Percentiles rank a stretch among this genome's conserved stretches.
These are phyloP conservation scores for Cephus cinctus DNA, from an alignment of 1,140 invertebrate genomes.

Conservation along the genomic window DNA sequence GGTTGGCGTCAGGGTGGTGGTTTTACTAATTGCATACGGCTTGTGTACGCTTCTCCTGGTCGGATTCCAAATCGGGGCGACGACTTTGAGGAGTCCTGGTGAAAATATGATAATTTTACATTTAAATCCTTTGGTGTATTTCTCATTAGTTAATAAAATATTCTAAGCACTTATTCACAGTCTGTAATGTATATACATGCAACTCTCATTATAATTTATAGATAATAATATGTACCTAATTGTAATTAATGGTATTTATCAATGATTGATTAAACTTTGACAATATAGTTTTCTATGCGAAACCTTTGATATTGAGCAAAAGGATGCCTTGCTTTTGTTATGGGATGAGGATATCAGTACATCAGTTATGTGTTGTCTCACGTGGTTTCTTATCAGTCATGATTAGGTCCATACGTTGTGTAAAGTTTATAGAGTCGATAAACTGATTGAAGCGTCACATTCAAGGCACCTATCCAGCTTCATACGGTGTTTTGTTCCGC, in stretches of 20 bases:
- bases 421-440: background rate
- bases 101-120: no score
- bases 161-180: no score
- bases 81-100: constrained; percentile 21
- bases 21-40: constrained; percentile 76
- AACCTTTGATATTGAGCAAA: background rate
- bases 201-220: no score
- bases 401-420: background rate
- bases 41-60: constrained; percentile 59
- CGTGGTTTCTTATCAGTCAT: background rate
- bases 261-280: background rate
- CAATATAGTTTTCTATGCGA: background rate
- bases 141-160: no score
- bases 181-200: no score
- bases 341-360: background rate
- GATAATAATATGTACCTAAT: no score
- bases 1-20: constrained; percentile 75
- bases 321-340: background rate
- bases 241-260: no score
- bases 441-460: background rate
- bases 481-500: no score
- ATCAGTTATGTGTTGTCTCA: no score
- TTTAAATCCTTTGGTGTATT: no score
- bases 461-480: no score
- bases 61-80: constrained; percentile 13